Conservation (phyloP, 2,888 invertebrate species). For the Sussaba pulchella region DNA sequence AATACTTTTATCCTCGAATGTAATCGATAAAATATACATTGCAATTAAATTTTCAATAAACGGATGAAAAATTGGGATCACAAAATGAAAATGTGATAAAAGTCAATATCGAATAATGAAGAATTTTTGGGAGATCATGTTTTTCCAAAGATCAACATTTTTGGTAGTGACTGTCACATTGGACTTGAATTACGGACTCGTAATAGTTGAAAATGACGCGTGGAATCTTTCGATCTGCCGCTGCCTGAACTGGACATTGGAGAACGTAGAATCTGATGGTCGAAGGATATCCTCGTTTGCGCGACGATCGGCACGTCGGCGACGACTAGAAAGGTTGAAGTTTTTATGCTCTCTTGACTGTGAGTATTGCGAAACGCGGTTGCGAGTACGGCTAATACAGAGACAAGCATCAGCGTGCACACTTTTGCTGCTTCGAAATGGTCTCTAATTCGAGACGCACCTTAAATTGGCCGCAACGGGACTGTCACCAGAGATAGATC, state of each 20-base stretch:
- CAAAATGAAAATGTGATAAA: too few species aligned
- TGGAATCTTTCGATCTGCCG: conserved; percentile 18
- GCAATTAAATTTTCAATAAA: neutral
- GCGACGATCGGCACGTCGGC: conserved; percentile 21
- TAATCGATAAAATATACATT: conserved; percentile 3
- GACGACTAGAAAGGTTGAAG: conserved; percentile 61
- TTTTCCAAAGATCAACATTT: neutral
- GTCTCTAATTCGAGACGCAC: conserved; percentile 53
- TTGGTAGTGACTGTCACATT: neutral
- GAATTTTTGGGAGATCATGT: neutral
- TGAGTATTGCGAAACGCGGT: conserved; percentile 48
- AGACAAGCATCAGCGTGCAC: conserved; percentile 15
- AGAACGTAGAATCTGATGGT: conserved; percentile 33
- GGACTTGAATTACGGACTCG: conserved; percentile 21
- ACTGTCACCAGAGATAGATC: conserved; percentile 36
- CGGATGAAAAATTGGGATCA: neutral
- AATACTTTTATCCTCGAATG: conserved; percentile 1
- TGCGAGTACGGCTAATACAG: conserved; percentile 17
- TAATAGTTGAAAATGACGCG: conserved; percentile 1
- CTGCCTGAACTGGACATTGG: conserved; percentile 38
- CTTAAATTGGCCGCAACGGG: conserved; percentile 22
- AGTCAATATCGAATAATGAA: neutral
- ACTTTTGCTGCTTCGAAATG: conserved; percentile 53
- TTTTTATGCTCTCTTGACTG: conserved; percentile 45
- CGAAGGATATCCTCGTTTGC: conserved; percentile 37